Evolutionary conservation across 2,113 vertebrate genomes (phyloP).

Genomic region (Sprattus sprattus): DNA sequence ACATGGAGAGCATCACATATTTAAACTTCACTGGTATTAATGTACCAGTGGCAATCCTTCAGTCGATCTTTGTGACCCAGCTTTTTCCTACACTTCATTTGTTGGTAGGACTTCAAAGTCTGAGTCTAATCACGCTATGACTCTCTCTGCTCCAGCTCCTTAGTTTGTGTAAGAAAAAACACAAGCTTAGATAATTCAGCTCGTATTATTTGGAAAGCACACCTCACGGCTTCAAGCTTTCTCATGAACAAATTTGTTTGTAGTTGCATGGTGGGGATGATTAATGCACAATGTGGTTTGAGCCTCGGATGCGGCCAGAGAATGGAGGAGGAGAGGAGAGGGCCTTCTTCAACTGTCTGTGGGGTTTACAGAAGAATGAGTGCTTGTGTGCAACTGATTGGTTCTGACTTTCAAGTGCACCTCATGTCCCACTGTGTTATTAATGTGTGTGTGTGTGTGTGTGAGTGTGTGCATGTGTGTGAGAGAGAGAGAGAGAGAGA

Average conservation of each 20-base stretch:
- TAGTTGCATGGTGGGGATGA: not conserved
- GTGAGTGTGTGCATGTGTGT: not conserved
- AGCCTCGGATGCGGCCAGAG: not conserved
- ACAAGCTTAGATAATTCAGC: not conserved
- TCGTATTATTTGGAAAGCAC: not conserved
- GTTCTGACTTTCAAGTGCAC: constrained; percentile 25
- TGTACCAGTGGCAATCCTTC: not conserved
- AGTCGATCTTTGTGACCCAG: not conserved
- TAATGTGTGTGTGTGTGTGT: constrained; percentile 5
- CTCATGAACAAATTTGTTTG: not conserved
- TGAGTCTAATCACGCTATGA: not conserved
- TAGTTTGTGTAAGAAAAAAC: not conserved
- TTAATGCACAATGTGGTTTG: not conserved
- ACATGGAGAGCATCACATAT: constrained; percentile 41
- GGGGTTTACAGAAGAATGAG: constrained; percentile 17
- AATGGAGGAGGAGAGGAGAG: not conserved
- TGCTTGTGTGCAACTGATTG: constrained; percentile 18
- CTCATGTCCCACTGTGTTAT: not conserved
- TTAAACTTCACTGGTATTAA: constrained; percentile 46
- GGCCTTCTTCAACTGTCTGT: not conserved
- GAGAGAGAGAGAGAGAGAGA: not conserved
- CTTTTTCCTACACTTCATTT: constrained; percentile 5
- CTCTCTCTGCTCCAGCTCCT: not conserved
- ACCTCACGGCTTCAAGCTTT: not conserved
- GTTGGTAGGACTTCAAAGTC: not conserved